Base-by-base conservation (phyloP, 2,113 vertebrate species). In the Sturnira hondurensis region DNA sequence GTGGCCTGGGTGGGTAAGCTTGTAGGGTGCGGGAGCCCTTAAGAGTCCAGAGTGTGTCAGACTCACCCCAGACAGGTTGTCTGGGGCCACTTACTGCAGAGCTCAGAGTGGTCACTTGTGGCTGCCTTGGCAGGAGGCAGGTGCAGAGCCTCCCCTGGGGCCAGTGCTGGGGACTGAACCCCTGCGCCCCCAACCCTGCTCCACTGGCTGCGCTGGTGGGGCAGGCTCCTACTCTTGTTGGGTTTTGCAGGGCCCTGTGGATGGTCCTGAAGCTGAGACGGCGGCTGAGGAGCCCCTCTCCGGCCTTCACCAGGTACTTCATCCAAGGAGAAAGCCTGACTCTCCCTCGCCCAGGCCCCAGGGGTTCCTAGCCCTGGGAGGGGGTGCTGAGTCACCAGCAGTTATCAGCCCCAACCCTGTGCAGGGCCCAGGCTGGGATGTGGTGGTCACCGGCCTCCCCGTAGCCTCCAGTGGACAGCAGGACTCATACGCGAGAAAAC, bases 181-280 rank as follows among this genome's bases (percentile, higher is more conserved):
- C 33, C 6, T 11, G 11, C 0, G 4, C 47, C 56, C 54, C 90
- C 3, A n/a, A n/a, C 47, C 58, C n/a, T 31, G 38, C 58, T 31
- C 9, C 5, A 6, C 94, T n/a, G 0, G 12, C 58, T 15, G 41
- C 52, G 71, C 33, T 8, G 5, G 17, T 0, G 7, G 58, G 24
- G 20, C 2, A 7, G 19, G 17, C 76, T 7, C 56, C 10, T 7
- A 5, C 16, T 5, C 3, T 36, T 41, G 74, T 88, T 7, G 47
- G 70, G 74, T 33, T 7, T 82, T 92, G 11, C 97, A 99, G 98
- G 52, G 98, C 98, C 7, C 73, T 98, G 92, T 96, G 98, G 91
- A 88, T 95, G 52, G 63, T 98, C 91, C 38, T 86, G 82, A 98
- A 15, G 89, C 93, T 99, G 28, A 97, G 96, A 82, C 96, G 86